Percentiles rank a stretch among this genome's conserved stretches.
Conservation (phyloP, 2,113 vertebrate species). For the Reinhardtius hippoglossoides region DNA sequence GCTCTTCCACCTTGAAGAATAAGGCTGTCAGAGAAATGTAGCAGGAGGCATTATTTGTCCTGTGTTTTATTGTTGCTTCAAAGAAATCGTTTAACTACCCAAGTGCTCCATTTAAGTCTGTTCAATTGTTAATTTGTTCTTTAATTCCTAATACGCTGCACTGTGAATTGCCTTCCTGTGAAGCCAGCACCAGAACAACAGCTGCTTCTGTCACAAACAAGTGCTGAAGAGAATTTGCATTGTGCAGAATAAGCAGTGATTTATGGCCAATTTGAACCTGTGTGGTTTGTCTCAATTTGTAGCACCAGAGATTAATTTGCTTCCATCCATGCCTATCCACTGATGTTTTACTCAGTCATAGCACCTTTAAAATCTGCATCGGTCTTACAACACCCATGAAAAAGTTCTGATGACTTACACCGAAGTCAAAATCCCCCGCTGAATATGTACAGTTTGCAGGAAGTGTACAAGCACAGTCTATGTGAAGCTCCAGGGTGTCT, state of each 20-base stretch:
- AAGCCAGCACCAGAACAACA: no score
- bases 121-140: neutral
- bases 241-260: neutral
- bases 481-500: slow-evolving; percentile 26
- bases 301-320: neutral
- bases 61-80: no score
- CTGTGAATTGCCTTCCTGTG: neutral
- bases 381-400: no score
- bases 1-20: no score
- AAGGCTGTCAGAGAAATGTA: neutral
- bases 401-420: no score
- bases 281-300: neutral
- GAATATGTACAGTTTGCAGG: no score
- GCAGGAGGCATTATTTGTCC: neutral
- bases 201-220: slow-evolving; percentile 3
- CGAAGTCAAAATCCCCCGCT: no score
- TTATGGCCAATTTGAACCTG: neutral
- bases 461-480: slow-evolving; percentile 12
- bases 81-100: neutral
- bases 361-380: no score
- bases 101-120: neutral
- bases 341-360: neutral
- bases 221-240: neutral
- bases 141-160: neutral
- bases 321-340: neutral